These are phyloP conservation scores for Poeciliopsis infans DNA, from an alignment of 2,797 vertebrate genomes.

Conservation along the genomic window DNA sequence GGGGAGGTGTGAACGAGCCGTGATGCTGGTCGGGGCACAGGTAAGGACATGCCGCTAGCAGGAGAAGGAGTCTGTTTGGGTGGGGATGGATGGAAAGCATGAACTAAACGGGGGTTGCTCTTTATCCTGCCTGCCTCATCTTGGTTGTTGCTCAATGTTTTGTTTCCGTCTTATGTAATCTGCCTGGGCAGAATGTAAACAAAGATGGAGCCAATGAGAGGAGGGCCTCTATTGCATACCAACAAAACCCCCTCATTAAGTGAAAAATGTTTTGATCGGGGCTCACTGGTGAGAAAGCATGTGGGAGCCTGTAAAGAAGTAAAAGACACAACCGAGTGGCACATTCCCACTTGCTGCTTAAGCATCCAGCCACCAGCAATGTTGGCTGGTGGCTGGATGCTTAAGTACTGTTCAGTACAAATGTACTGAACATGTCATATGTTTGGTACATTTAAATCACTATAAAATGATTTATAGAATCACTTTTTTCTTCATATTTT, in stretches of 20 bases:
- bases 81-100: conserved; percentile 22
- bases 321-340: conserved; percentile 4
- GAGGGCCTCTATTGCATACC: conserved; percentile 35
- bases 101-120: conserved; percentile 37
- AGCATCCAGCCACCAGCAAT: conserved; percentile 7
- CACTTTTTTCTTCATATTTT: neutral
- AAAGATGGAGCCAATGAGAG: conserved; percentile 50
- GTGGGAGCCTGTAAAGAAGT: conserved; percentile 5
- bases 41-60: conserved; percentile 60
- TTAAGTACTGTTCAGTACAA: too few species aligned
- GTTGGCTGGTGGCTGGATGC: too few species aligned
- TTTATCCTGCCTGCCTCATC: conserved; percentile 50
- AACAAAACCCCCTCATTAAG: conserved; percentile 44
- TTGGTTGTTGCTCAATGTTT: conserved; percentile 52
- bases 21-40: conserved; percentile 56
- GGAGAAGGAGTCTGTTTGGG: conserved; percentile 34
- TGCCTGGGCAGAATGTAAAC: conserved; percentile 67
- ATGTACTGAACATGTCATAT: neutral
- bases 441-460: too few species aligned
- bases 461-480: neutral
- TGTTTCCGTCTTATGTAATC: conserved; percentile 70
- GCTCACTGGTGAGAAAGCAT: neutral
- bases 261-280: conserved; percentile 41
- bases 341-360: conserved; percentile 16
- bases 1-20: conserved; percentile 59